phyloP scores from a whole-genome alignment of 2,888 invertebrate genomes.

The Heliconius sara region DNA sequence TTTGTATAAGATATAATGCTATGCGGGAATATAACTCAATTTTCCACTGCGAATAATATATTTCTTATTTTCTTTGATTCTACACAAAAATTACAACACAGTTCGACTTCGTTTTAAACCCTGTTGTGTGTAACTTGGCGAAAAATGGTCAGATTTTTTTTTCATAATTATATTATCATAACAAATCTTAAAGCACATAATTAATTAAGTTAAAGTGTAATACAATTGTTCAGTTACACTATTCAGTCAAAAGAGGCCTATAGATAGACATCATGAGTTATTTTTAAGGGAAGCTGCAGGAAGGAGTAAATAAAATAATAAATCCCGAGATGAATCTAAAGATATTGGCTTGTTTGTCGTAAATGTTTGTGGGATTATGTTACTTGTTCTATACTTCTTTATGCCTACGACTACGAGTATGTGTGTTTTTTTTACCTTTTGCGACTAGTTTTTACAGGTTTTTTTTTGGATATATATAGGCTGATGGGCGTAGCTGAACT shows the following conservation, averaged over 20 bases:
- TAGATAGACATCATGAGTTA: background rate
- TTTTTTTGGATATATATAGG: background rate
- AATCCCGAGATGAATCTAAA: conserved; percentile 17
- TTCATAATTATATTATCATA: background rate
- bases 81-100: too few species aligned
- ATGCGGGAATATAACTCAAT: too few species aligned
- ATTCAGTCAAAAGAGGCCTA: background rate
- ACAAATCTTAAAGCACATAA: background rate
- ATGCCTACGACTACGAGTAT: background rate
- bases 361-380: conserved; percentile 18
- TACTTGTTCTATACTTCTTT: background rate
- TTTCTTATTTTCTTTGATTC: too few species aligned
- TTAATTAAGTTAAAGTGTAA: too few species aligned
- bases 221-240: background rate
- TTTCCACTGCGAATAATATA: too few species aligned
- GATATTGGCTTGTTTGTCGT: conserved; percentile 29
- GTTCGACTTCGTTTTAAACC: too few species aligned
- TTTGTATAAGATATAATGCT: too few species aligned
- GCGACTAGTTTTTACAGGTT: background rate
- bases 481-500: background rate
- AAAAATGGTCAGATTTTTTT: background rate
- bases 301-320: conserved; percentile 23
- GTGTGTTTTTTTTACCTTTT: background rate
- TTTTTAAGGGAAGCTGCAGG: conserved; percentile 5
- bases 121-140: background rate